Evolutionary conservation across 2,797 vertebrate species (phyloP).

Genomic region (Dallia pectoralis): DNA sequence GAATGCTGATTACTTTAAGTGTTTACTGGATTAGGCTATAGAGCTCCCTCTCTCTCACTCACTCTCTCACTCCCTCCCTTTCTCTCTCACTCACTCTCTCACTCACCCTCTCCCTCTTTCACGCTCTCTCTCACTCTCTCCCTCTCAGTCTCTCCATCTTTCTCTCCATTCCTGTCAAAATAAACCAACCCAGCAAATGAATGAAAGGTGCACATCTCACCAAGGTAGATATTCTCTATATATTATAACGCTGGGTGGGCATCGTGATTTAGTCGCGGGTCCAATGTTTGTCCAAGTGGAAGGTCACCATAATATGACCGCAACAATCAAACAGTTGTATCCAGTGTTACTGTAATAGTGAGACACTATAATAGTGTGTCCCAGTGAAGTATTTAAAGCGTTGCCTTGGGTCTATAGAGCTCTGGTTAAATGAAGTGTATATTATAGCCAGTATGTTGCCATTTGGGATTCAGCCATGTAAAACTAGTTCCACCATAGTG

Average conservation of each 20-base stretch:
- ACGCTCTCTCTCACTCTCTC: constrained; percentile 30
- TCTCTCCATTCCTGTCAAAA: too few relatives aligned
- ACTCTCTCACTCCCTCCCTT: constrained; percentile 29
- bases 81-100: constrained; percentile 20
- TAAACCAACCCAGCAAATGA: constrained; percentile 52
- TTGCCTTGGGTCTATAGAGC: not conserved
- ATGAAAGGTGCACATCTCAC: constrained; percentile 47
- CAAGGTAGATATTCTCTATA: not conserved
- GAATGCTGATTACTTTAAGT: constrained; percentile 48
- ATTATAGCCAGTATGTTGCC: not conserved
- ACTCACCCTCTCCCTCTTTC: constrained; percentile 31
- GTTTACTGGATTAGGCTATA: constrained; percentile 43
- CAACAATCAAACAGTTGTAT: too few relatives aligned
- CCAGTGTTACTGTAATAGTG: too few relatives aligned
- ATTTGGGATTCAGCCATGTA: not conserved
- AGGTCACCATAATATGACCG: too few relatives aligned
- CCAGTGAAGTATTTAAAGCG: too few relatives aligned
- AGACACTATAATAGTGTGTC: too few relatives aligned
- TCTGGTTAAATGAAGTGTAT: not conserved
- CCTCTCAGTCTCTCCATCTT: too few relatives aligned
- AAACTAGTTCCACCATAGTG: not conserved
- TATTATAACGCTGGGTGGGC: not conserved
- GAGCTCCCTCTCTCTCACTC: constrained; percentile 23
- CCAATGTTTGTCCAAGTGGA: too few relatives aligned
- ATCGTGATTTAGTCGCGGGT: too few relatives aligned